Evolutionary conservation across 2,888 invertebrate genomes (phyloP).

Genomic region (Muscina levida): DNA sequence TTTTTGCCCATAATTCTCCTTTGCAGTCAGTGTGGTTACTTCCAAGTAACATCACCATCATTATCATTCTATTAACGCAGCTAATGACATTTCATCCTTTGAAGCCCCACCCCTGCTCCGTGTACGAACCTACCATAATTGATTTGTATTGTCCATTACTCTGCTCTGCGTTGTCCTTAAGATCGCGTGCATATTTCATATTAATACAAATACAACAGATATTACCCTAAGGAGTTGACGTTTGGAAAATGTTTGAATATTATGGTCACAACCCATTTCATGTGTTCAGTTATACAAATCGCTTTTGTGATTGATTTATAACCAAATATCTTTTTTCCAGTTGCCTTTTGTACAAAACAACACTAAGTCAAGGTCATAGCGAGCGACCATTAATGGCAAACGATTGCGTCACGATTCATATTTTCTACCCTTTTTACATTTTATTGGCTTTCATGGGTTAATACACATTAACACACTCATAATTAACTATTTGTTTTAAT

Average conservation of each 20-base stretch:
- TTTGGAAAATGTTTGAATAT: not conserved
- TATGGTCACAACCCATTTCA: not conserved
- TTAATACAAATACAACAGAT: constrained; percentile 15
- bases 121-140: too few relatives aligned
- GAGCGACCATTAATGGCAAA: too few relatives aligned
- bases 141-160: too few relatives aligned
- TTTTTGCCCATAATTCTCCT: too few relatives aligned
- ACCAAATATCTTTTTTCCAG: not conserved
- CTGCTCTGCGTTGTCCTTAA: constrained; percentile 33
- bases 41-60: constrained; percentile 19
- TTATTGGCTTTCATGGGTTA: not conserved
- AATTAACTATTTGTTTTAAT: constrained; percentile 10
- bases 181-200: constrained; percentile 44
- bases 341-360: not conserved
- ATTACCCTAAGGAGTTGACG: not conserved
- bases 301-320: not conserved
- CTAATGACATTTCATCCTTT: too few relatives aligned
- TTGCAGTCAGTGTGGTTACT: too few relatives aligned
- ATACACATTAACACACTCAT: not conserved
- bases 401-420: constrained; percentile 8
- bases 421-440: not conserved
- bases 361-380: constrained; percentile 8
- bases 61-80: too few relatives aligned
- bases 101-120: too few relatives aligned
- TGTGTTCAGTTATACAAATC: not conserved